Conservation (phyloP, 1,140 invertebrate genomes). For the Lethrus apterus region DNA sequence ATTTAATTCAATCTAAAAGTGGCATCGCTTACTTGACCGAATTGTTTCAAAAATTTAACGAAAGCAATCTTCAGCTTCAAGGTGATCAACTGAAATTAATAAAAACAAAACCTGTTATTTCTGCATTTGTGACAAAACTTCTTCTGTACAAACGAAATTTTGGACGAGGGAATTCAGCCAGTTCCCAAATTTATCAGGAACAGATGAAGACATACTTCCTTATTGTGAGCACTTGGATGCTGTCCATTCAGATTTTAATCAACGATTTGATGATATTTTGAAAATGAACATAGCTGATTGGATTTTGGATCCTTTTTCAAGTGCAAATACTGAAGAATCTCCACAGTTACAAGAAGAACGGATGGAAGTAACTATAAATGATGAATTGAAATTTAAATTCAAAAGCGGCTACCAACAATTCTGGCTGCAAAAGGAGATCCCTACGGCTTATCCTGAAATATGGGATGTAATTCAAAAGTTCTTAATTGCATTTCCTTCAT, state of each 20-base stretch:
- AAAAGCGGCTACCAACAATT: constrained; percentile 6
- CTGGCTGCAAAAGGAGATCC: constrained; percentile 6
- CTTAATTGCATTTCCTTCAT: constrained; percentile 17
- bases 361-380: constrained; percentile 11
- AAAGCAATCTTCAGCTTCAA: constrained; percentile 34
- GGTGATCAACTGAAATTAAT: constrained; percentile 39
- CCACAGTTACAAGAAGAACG: constrained; percentile 12
- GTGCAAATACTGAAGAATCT: constrained; percentile 11
- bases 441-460: constrained; percentile 6
- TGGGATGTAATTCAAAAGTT: constrained; percentile 15
- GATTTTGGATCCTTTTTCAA: constrained; percentile 14
- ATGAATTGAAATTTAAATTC: constrained; percentile 7
- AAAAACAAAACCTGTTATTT: constrained; percentile 37
- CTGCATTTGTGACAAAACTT: constrained; percentile 37
- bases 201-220: constrained; percentile 30
- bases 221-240: constrained; percentile 12
- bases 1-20: constrained; percentile 34
- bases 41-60: constrained; percentile 29
- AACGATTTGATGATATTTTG: constrained; percentile 13
- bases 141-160: constrained; percentile 36
- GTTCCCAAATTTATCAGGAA: constrained; percentile 34
- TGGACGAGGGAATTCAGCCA: no score
- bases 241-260: constrained; percentile 14
- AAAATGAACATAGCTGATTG: constrained; percentile 14
- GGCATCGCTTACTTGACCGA: constrained; percentile 38